Evolutionary conservation across 2,113 vertebrate species (phyloP), one percentile per base, ranked within the genome.

Genomic region (Polypterus bichir): DNA sequence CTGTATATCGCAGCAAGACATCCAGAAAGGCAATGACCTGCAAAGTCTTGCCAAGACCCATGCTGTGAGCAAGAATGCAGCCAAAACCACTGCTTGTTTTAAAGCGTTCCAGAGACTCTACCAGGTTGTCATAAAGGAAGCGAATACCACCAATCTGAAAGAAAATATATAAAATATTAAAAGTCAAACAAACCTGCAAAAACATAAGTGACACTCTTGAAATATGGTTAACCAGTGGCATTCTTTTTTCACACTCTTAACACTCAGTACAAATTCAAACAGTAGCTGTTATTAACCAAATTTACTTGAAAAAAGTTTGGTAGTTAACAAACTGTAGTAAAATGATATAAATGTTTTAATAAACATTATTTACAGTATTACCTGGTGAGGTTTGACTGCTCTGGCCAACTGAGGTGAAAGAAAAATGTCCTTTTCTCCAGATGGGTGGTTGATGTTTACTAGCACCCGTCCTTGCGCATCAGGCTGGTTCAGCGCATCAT

Each of bases 301-400:
- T 47, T 9, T 3, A 68, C 60, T 46, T 27, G 66, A 11, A 61
- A 56, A 59, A 46, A 4, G 46, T 46, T 47, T 59, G 8, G 9
- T 47, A 9, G 48, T n/a, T 47, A 5, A 45, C n/a, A 6, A 9
- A n/a, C 46, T 59, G 11, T 5, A 3, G 27, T 47, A n/a, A 59
- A 59, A 9, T 44, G n/a, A 5, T 46, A 57, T 9, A 4, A 8
- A 2, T 46, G 4, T 10, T 9, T 49, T 8, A 45, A 5, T 47
- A 47, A 5, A 63, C 10, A 49, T 62, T 44, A 64, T 44, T 59
- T 8, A 51, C 56, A 68, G 53, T 64, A 27, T 7, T 83, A 97
- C 97, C 92, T 99, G 95, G 83, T 99, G 95, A 73, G 97, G 93
- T 82, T 99, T 98, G 69, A 99, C 97, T 4, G 89, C 92, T n/a